Evolutionary conservation across 64 coral and sea anemone genomes (phyloP).

Genomic region (Stichodactyla mertensii): DNA sequence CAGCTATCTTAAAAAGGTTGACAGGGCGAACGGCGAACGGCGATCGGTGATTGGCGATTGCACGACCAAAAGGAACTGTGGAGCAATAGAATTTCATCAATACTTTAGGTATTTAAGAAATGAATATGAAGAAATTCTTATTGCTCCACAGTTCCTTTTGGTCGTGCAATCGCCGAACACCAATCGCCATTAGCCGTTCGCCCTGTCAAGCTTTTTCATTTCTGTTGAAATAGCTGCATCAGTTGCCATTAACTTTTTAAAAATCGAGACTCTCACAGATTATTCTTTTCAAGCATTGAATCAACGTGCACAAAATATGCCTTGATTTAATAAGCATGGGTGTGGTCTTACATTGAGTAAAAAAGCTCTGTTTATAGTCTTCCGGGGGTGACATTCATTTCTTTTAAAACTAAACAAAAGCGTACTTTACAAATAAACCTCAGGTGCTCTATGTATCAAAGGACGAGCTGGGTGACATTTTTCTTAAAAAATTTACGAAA

Average conservation of each 20-base stretch:
- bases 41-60: too few species aligned
- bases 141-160: too few species aligned
- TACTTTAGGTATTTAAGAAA: too few species aligned
- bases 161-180: too few species aligned
- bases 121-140: too few species aligned
- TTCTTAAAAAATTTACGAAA: not conserved
- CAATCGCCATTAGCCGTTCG: too few species aligned
- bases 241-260: not conserved
- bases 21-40: too few species aligned
- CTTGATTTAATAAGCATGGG: not conserved
- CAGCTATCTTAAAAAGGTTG: too few species aligned
- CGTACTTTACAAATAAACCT: not conserved
- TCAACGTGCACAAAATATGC: not conserved
- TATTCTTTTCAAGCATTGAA: not conserved
- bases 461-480: constrained; percentile 1
- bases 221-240: not conserved
- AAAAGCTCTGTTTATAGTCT: not conserved
- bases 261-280: not conserved
- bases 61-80: too few species aligned
- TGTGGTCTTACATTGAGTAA: not conserved
- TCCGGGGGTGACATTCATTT: not conserved
- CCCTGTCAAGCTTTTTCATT: too few species aligned
- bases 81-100: too few species aligned
- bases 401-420: not conserved
- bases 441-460: not conserved